Evolutionary conservation across 2,888 invertebrate genomes (phyloP).

Genomic region (Acanthosepion pharaonis): DNA sequence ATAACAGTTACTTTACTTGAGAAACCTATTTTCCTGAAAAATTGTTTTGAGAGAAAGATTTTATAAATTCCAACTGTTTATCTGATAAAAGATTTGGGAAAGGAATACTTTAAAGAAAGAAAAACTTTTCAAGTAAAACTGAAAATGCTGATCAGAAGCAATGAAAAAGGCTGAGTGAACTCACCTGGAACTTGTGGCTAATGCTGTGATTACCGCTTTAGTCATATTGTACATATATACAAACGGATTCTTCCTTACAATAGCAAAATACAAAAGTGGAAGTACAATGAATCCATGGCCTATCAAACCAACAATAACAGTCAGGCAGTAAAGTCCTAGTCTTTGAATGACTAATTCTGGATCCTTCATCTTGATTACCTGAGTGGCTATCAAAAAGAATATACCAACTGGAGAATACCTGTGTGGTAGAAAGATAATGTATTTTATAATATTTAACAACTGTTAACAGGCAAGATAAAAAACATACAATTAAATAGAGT

Average conservation of each 20-base stretch:
- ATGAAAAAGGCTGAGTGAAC: background rate
- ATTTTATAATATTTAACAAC: background rate
- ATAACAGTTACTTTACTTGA: no score
- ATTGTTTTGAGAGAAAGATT: no score
- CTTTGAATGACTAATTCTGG: constrained; percentile 86
- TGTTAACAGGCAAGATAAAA: no score
- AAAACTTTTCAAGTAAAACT: background rate
- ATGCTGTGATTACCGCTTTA: constrained; percentile 80
- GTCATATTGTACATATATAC: constrained; percentile 64
- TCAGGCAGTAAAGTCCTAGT: constrained; percentile 90
- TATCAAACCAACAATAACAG: constrained; percentile 87
- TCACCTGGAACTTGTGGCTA: constrained; percentile 73
- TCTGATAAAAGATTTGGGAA: no score
- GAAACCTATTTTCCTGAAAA: no score
- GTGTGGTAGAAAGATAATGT: constrained; percentile 48
- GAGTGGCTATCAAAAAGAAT: constrained; percentile 81
- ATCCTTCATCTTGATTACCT: constrained; percentile 91
- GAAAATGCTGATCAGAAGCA: background rate
- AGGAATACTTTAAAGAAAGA: background rate
- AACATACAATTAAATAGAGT: no score
- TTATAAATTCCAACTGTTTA: no score
- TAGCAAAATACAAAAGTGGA: constrained; percentile 85
- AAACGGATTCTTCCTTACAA: constrained; percentile 69
- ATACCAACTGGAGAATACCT: constrained; percentile 74
- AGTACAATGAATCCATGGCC: constrained; percentile 93